A percentile compares a stretch with the other conserved stretches of the same genome.
phyloP scores from a whole-genome alignment of 2,797 vertebrate species.

The Hyperoplus lanceolatus region DNA sequence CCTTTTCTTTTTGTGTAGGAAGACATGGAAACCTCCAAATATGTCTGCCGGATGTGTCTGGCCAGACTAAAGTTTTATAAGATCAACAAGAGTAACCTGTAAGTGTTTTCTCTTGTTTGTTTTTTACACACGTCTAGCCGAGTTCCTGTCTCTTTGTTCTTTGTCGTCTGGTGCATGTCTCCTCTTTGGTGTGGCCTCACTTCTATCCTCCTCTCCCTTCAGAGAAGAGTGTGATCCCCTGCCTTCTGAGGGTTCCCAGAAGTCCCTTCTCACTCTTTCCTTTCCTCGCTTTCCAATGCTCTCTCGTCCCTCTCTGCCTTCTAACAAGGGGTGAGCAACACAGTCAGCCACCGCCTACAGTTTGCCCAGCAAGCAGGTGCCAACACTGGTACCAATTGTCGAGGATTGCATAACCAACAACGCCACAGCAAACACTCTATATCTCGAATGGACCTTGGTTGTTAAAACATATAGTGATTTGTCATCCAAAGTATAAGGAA shows the following conservation, averaged over 20 bases:
- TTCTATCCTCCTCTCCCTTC: slow-evolving; percentile 79
- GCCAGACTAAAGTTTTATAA: slow-evolving; percentile 98
- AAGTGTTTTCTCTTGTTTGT: slow-evolving; percentile 82
- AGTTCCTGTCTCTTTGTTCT: slow-evolving; percentile 68
- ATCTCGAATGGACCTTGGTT: slow-evolving; percentile 15
- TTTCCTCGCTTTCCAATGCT: slow-evolving; percentile 94
- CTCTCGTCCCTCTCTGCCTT: slow-evolving; percentile 91
- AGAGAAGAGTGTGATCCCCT: slow-evolving; percentile 90
- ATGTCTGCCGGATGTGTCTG: slow-evolving; percentile 97
- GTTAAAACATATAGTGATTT: not conserved
- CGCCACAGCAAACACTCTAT: slow-evolving; percentile 63
- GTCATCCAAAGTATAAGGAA: not conserved
- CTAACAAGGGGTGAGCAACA: slow-evolving; percentile 91
- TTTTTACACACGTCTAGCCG: slow-evolving; percentile 52
- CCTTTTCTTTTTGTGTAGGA: slow-evolving; percentile 85
- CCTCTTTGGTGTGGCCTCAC: slow-evolving; percentile 66
- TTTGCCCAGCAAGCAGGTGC: slow-evolving; percentile 47
- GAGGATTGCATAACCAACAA: slow-evolving; percentile 62
- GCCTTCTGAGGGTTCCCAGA: slow-evolving; percentile 91
- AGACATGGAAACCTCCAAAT: slow-evolving; percentile 99
- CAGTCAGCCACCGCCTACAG: slow-evolving; percentile 66
- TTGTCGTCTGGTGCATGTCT: slow-evolving; percentile 54
- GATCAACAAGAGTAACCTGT: slow-evolving; percentile 96
- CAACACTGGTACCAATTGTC: slow-evolving; percentile 16
- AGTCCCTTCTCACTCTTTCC: slow-evolving; percentile 92